Evolutionary conservation across 2,797 vertebrate genomes (phyloP).

Genomic region (Gobio occitaniae): DNA sequence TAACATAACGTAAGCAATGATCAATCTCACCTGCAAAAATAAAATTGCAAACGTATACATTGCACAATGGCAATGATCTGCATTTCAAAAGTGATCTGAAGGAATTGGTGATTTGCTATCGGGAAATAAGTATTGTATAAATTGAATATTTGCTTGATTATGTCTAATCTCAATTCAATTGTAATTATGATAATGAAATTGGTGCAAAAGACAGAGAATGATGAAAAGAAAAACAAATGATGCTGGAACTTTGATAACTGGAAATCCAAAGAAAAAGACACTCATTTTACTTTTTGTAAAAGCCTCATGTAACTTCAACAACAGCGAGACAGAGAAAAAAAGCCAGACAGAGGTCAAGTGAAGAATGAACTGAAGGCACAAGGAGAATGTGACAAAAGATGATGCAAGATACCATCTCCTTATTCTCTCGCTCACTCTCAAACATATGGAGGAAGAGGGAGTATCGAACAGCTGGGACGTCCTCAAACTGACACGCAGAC

Average conservation of each 20-base stretch:
- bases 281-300: not conserved
- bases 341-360: constrained; percentile 10
- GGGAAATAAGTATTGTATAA: not conserved
- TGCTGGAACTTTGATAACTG: not conserved
- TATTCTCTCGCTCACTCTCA: not conserved
- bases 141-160: not conserved
- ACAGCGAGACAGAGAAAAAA: not conserved
- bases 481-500: constrained; percentile 9
- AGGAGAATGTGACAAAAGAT: constrained; percentile 27
- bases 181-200: constrained; percentile 4
- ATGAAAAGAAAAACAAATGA: not conserved
- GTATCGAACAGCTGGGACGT: constrained; percentile 6
- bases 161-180: not conserved
- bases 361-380: constrained; percentile 6
- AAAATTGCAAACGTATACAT: not conserved
- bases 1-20: not conserved
- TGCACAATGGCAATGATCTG: not conserved
- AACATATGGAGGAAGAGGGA: constrained; percentile 6
- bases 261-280: not conserved
- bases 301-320: constrained; percentile 35
- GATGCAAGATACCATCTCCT: constrained; percentile 8
- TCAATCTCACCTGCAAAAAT: not conserved
- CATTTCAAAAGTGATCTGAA: not conserved
- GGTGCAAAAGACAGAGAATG: not conserved
- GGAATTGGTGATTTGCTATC: not conserved